These are phyloP conservation scores for Drosophila nr. fundita DNA, from an alignment of 2,888 invertebrate genomes.

Conservation along the genomic window DNA sequence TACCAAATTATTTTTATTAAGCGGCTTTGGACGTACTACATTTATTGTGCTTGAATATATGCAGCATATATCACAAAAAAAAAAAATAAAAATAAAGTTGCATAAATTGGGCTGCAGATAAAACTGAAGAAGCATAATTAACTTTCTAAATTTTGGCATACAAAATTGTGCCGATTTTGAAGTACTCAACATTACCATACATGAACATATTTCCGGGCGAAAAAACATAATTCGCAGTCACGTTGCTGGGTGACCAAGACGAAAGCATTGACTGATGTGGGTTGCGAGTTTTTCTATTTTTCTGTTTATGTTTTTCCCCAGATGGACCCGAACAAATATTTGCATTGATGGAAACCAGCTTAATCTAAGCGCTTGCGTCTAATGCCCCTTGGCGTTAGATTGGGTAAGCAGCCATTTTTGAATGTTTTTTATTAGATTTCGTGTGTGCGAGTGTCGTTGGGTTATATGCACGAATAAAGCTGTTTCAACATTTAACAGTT, in stretches of 20 bases:
- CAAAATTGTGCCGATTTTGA: background rate
- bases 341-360: slow-evolving; percentile 28
- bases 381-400: slow-evolving; percentile 31
- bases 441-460: slow-evolving; percentile 5
- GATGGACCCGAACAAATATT: slow-evolving; percentile 15
- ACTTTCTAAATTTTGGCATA: background rate
- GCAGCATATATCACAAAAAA: background rate
- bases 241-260: slow-evolving; percentile 36
- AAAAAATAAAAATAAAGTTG: background rate
- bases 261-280: slow-evolving; percentile 7
- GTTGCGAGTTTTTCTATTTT: background rate
- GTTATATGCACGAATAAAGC: slow-evolving; percentile 14
- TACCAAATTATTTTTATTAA: background rate
- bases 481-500: slow-evolving; percentile 39
- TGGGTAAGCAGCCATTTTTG: slow-evolving; percentile 47
- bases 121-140: background rate
- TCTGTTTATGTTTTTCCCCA: slow-evolving; percentile 14
- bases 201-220: background rate
- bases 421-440: slow-evolving; percentile 36
- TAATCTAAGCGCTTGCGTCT: slow-evolving; percentile 8
- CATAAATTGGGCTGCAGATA: background rate
- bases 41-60: background rate
- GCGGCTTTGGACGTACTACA: background rate
- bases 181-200: background rate
- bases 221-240: background rate